These are phyloP conservation scores for Empis stercorea DNA, from an alignment of 2,888 invertebrate genomes.

Conservation along the genomic window DNA sequence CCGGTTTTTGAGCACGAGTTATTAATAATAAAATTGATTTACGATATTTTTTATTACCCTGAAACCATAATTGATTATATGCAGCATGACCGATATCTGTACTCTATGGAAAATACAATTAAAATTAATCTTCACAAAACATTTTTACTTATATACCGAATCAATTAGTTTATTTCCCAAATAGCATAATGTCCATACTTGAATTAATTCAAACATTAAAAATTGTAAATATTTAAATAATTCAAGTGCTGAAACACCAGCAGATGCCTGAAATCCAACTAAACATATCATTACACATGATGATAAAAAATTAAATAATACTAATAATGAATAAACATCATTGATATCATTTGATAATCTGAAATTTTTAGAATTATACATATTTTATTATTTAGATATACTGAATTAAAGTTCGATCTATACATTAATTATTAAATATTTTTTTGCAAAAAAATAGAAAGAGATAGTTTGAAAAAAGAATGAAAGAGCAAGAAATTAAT, in stretches of 20 bases:
- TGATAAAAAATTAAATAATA: constrained; percentile 12
- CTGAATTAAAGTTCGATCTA: too few relatives aligned
- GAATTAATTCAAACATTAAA: constrained; percentile 6
- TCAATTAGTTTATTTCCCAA: constrained; percentile 9
- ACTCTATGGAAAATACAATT: constrained; percentile 5
- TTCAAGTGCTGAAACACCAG: constrained; percentile 4
- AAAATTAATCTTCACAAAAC: not conserved
- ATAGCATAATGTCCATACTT: constrained; percentile 10
- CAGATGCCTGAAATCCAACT: constrained; percentile 11
- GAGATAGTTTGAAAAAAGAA: too few relatives aligned
- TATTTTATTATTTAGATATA: too few relatives aligned
- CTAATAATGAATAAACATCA: constrained; percentile 8
- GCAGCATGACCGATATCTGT: constrained; percentile 1
- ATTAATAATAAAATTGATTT: constrained; percentile 1
- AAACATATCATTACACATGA: constrained; percentile 13
- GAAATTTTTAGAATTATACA: not conserved
- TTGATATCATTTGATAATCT: constrained; percentile 9
- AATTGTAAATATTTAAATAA: constrained; percentile 10
- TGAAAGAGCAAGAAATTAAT: too few relatives aligned
- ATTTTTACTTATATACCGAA: constrained; percentile 3
- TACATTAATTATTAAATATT: too few relatives aligned
- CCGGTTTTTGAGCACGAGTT: constrained; percentile 1
- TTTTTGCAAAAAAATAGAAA: too few relatives aligned
- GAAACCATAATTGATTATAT: constrained; percentile 4
- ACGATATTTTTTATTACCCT: not conserved